Evolutionary conservation across 1,140 invertebrate species (phyloP).

Genomic region (Tribolium madens): DNA sequence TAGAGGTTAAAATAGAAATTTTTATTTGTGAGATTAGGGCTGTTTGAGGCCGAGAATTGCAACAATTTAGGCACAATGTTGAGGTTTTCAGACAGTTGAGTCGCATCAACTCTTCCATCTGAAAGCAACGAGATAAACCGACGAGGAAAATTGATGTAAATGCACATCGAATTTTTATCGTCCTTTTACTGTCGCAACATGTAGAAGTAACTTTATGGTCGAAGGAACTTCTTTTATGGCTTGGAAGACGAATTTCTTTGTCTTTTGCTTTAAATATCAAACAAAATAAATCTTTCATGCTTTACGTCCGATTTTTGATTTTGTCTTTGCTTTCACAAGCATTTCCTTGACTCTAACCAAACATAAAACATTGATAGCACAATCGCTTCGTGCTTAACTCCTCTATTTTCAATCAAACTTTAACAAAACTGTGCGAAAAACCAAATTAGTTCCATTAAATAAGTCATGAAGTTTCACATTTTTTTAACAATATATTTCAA

Average conservation of each 20-base stretch:
- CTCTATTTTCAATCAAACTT: not conserved
- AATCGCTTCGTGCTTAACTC: not conserved
- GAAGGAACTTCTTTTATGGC: slow-evolving; percentile 57
- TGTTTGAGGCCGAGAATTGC: not conserved
- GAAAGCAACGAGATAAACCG: slow-evolving; percentile 53
- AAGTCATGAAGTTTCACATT: not conserved
- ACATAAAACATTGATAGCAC: not conserved
- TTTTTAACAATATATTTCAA: not conserved
- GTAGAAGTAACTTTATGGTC: slow-evolving; percentile 58
- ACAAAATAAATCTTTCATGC: slow-evolving; percentile 59
- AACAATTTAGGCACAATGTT: no score
- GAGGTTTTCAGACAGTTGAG: not conserved
- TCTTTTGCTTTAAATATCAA: slow-evolving; percentile 57
- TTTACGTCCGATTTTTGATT: slow-evolving; percentile 23
- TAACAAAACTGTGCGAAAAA: not conserved
- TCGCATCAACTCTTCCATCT: slow-evolving; percentile 42
- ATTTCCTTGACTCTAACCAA: not conserved
- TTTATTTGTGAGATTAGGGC: not conserved
- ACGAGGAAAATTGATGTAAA: slow-evolving; percentile 58
- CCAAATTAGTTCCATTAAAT: not conserved
- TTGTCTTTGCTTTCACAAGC: not conserved
- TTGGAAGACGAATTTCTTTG: slow-evolving; percentile 54
- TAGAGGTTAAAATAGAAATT: not conserved
- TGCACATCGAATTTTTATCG: slow-evolving; percentile 61
- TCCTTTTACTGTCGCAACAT: slow-evolving; percentile 62